Conservation (phyloP, 30 jellyfish, hydroid and myxozoan genomes). For the Turritopsis rubra region DNA sequence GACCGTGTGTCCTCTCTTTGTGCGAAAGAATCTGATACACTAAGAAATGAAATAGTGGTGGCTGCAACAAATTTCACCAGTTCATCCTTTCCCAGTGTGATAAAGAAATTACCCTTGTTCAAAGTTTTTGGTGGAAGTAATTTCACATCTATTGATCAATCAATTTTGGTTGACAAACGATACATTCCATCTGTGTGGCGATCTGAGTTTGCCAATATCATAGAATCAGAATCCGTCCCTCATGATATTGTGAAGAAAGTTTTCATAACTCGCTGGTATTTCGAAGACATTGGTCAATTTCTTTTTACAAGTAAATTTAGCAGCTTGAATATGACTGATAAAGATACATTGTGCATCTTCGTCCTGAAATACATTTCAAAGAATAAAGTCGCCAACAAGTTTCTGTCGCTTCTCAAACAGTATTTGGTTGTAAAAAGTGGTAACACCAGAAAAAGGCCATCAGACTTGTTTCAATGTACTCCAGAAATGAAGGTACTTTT, state of each 20-base stretch:
- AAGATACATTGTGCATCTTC: constrained; percentile 17
- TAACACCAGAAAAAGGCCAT: constrained; percentile 21
- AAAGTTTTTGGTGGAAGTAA: neutral
- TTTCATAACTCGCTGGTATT: neutral
- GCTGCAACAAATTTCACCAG: neutral
- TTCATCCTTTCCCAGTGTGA: neutral
- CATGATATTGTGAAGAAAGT: neutral
- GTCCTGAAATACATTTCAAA: constrained; percentile 4
- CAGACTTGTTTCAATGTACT: constrained; percentile 30
- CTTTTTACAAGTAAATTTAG: neutral
- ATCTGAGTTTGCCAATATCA: neutral
- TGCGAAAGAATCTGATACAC: neutral
- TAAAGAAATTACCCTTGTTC: neutral
- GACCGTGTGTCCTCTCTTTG: neutral
- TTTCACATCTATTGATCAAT: neutral
- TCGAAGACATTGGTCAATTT: constrained; percentile 4
- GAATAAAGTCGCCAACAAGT: neutral
- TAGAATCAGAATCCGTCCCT: neutral
- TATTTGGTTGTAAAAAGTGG: constrained; percentile 25
- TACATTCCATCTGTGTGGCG: neutral
- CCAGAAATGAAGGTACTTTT: constrained; percentile 21
- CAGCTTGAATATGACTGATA: neutral
- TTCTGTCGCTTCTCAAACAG: neutral
- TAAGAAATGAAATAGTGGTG: neutral
- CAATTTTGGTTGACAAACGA: neutral